Evolutionary conservation across 92 coral and sea anemone genomes (phyloP).

Genomic region (Blastomussa wellsi): DNA sequence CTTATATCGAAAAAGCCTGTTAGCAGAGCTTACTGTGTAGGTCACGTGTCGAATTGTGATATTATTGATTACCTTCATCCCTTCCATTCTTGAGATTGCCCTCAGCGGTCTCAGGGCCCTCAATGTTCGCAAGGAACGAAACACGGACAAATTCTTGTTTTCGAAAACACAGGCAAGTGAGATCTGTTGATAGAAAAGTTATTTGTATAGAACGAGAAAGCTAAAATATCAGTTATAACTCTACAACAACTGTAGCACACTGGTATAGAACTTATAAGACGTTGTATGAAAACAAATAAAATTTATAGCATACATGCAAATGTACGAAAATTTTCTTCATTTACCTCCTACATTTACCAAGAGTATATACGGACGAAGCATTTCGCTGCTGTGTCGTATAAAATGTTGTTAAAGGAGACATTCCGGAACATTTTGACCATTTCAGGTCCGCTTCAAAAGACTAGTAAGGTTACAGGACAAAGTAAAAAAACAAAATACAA

Average conservation of each 20-base stretch:
- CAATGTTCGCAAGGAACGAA: conserved; percentile 85
- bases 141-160: conserved; percentile 78
- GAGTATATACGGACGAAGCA: no score
- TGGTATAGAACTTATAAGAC: no score
- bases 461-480: no score
- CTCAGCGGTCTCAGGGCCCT: conserved; percentile 91
- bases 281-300: no score
- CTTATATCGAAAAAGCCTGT: not conserved
- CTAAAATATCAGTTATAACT: not conserved
- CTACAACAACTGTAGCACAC: not conserved
- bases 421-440: no score
- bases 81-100: conserved; percentile 88
- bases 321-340: no score
- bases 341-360: no score
- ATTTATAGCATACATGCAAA: no score
- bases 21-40: not conserved
- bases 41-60: not conserved
- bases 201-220: not conserved
- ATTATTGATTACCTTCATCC: conserved; percentile 75
- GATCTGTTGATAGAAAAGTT: conserved; percentile 42
- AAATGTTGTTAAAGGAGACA: no score
- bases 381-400: no score
- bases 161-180: conserved; percentile 74
- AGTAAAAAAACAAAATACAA: no score
- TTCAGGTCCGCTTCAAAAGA: no score